phyloP scores from a whole-genome alignment of 2,888 invertebrate species.

The Eristalis tenax region DNA sequence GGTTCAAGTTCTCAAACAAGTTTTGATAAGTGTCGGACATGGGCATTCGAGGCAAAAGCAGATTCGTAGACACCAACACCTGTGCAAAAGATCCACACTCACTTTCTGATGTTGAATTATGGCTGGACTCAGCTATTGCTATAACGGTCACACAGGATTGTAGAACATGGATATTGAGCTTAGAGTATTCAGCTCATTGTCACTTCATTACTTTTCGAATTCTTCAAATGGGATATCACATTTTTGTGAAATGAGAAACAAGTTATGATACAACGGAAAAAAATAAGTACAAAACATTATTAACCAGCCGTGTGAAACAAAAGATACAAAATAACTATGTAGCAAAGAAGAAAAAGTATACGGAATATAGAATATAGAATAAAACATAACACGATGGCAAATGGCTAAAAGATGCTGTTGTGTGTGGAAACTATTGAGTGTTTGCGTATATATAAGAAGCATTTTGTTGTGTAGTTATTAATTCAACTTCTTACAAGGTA shows the following conservation, averaged over 20 bases:
- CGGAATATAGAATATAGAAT: background rate
- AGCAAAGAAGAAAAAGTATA: background rate
- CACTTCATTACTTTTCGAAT: background rate
- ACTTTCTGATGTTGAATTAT: no score
- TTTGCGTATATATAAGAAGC: constrained; percentile 35
- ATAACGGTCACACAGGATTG: no score
- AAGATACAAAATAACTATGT: background rate
- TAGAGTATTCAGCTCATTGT: background rate
- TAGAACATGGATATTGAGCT: no score
- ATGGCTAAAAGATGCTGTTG: background rate
- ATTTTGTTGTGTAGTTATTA: constrained; percentile 11
- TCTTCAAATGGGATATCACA: background rate
- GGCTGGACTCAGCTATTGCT: no score
- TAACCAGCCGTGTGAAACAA: background rate
- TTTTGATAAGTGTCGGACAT: no score
- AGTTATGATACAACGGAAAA: background rate
- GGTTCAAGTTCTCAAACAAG: no score
- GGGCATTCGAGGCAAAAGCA: no score
- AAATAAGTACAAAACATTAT: background rate
- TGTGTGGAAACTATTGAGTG: constrained; percentile 25
- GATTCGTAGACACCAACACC: no score
- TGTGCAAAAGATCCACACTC: no score
- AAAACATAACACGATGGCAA: background rate
- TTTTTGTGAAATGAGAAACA: background rate
- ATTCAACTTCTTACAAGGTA: constrained; percentile 30